A percentile compares a stretch with the other conserved stretches of the same genome.
These are phyloP conservation scores for Neotoma lepida DNA, from an alignment of 2,113 vertebrate genomes.

Conservation along the genomic window DNA sequence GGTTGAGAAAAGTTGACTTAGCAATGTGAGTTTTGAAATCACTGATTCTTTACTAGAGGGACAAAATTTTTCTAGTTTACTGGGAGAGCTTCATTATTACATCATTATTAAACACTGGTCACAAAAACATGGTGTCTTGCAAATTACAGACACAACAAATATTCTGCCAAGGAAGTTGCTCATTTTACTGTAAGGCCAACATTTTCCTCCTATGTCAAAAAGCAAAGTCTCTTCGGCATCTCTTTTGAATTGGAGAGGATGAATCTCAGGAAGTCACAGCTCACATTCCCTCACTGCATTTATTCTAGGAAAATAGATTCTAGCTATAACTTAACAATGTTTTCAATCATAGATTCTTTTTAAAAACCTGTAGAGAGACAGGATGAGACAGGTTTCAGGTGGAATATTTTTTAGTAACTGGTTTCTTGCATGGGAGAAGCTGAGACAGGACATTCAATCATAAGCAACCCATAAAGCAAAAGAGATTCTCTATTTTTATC, in stretches of 20 bases:
- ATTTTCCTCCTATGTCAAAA: neutral
- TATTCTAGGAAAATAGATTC: neutral
- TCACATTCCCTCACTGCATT: neutral
- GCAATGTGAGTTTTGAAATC: conserved; percentile 50
- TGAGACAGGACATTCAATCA: too few species aligned
- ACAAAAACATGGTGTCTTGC: neutral
- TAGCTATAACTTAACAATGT: neutral
- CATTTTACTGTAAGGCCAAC: neutral
- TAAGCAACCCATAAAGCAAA: neutral
- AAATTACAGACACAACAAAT: neutral
- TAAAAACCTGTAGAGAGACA: too few species aligned
- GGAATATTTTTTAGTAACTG: neutral
- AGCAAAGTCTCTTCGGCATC: neutral
- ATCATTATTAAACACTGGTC: neutral
- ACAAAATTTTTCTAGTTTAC: neutral
- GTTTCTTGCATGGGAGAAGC: neutral
- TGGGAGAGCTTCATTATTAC: neutral
- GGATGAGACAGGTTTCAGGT: neutral
- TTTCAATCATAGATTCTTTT: neutral
- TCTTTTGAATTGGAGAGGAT: conserved; percentile 2
- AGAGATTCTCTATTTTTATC: neutral
- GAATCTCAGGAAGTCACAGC: neutral
- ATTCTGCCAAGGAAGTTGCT: neutral
- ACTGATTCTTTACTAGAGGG: neutral
- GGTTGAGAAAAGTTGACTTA: conserved; percentile 45